phyloP scores from a whole-genome alignment of 2,888 invertebrate genomes.

The Melanostoma mellinum region DNA sequence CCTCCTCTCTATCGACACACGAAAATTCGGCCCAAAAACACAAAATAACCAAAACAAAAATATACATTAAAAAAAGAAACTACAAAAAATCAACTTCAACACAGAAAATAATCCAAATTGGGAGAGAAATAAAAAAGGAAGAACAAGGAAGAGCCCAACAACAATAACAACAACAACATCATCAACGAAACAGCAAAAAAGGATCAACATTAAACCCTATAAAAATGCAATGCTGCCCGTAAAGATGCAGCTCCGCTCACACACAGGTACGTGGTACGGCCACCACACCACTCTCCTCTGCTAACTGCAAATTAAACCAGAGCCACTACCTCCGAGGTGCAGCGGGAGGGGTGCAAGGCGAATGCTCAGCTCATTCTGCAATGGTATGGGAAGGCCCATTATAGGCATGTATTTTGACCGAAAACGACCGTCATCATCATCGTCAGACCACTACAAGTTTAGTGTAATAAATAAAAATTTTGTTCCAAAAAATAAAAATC shows the following conservation, averaged over 20 bases:
- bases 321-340: constrained; percentile 32
- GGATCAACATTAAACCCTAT: constrained; percentile 72
- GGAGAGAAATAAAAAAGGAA: constrained; percentile 63
- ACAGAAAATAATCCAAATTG: constrained; percentile 79
- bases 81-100: constrained; percentile 66
- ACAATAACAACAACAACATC: not conserved
- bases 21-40: constrained; percentile 73
- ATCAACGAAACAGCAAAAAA: constrained; percentile 31
- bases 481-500: constrained; percentile 46
- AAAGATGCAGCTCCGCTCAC: constrained; percentile 69
- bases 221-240: constrained; percentile 71
- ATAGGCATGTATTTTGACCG: constrained; percentile 73
- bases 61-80: constrained; percentile 69
- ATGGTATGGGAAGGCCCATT: constrained; percentile 69
- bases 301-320: constrained; percentile 38
- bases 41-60: constrained; percentile 64
- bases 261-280: constrained; percentile 50
- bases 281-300: constrained; percentile 23
- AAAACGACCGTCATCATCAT: constrained; percentile 73
- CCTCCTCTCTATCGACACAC: constrained; percentile 73
- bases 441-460: constrained; percentile 73
- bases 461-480: constrained; percentile 73
- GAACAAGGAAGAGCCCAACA: constrained; percentile 60
- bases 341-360: constrained; percentile 27
- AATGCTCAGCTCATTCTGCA: constrained; percentile 18